Evolutionary conservation across 2,797 vertebrate genomes (phyloP).

Genomic region (Pelochelys cantorii): DNA sequence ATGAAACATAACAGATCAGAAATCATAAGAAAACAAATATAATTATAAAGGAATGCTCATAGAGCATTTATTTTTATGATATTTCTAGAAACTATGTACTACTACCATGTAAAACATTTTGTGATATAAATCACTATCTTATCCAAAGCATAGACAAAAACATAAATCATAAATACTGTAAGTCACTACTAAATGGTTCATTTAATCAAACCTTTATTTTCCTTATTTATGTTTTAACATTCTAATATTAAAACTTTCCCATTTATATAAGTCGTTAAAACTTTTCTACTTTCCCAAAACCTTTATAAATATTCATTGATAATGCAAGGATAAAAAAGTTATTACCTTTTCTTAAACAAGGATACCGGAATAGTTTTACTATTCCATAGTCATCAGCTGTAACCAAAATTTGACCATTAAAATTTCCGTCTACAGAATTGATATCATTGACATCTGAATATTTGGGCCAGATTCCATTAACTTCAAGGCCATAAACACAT

Average conservation of each 20-base stretch:
- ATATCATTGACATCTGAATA: constrained; percentile 96
- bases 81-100: background rate
- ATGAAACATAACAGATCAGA: background rate
- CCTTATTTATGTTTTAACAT: background rate
- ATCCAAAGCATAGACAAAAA: background rate
- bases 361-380: constrained; percentile 96
- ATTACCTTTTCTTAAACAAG: constrained; percentile 95
- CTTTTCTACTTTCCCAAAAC: background rate
- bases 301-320: background rate
- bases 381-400: constrained; percentile 97
- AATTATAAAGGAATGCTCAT: background rate
- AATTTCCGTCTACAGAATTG: constrained; percentile 98
- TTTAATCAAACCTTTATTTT: background rate
- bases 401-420: constrained; percentile 95
- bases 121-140: background rate
- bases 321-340: constrained; percentile 49
- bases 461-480: constrained; percentile 98
- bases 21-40: background rate
- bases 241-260: background rate
- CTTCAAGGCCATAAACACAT: constrained; percentile 94
- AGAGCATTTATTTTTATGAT: background rate
- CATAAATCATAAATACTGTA: background rate
- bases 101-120: background rate
- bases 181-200: background rate
- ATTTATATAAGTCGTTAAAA: background rate